Percentiles rank a stretch among this genome's conserved stretches.
These are phyloP conservation scores for Nymphalis polychloros DNA, from an alignment of 2,888 invertebrate species.

Conservation along the genomic window DNA sequence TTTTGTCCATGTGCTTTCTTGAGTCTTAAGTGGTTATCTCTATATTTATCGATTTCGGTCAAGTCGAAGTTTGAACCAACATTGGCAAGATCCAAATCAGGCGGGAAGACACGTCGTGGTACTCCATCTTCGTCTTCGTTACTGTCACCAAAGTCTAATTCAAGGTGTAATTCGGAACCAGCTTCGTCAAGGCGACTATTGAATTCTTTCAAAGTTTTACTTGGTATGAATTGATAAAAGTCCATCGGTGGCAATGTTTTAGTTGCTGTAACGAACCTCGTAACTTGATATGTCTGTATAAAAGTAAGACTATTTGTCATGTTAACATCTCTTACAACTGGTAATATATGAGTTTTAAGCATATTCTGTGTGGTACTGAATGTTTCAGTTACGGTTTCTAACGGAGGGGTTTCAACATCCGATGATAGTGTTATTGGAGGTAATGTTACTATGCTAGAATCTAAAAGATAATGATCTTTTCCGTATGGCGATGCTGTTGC, in stretches of 20 bases:
- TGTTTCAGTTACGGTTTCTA: constrained; percentile 94
- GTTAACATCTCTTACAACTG: constrained; percentile 87
- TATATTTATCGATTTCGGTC: constrained; percentile 85
- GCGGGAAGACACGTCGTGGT: constrained; percentile 79
- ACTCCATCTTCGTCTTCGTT: constrained; percentile 83
- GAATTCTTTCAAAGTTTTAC: constrained; percentile 93
- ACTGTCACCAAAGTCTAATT: constrained; percentile 92
- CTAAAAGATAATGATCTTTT: constrained; percentile 84
- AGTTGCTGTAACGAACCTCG: constrained; percentile 93
- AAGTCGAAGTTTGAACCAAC: constrained; percentile 88
- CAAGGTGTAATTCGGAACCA: constrained; percentile 92
- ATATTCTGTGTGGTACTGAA: constrained; percentile 95
- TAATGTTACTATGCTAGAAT: constrained; percentile 91
- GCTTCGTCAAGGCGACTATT: constrained; percentile 94
- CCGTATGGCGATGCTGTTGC: constrained; percentile 89
- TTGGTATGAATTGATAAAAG: constrained; percentile 92
- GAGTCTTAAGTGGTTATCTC: constrained; percentile 79
- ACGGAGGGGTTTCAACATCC: constrained; percentile 90
- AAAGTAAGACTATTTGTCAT: constrained; percentile 90
- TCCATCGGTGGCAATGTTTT: constrained; percentile 95
- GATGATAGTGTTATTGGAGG: constrained; percentile 89
- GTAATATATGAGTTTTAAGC: constrained; percentile 93
- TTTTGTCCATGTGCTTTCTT: constrained; percentile 76
- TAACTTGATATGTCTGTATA: constrained; percentile 93
- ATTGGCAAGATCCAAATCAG: constrained; percentile 86